Evolutionary conservation across 2,888 invertebrate species (phyloP).

Genomic region (Teleiodes luculella): DNA sequence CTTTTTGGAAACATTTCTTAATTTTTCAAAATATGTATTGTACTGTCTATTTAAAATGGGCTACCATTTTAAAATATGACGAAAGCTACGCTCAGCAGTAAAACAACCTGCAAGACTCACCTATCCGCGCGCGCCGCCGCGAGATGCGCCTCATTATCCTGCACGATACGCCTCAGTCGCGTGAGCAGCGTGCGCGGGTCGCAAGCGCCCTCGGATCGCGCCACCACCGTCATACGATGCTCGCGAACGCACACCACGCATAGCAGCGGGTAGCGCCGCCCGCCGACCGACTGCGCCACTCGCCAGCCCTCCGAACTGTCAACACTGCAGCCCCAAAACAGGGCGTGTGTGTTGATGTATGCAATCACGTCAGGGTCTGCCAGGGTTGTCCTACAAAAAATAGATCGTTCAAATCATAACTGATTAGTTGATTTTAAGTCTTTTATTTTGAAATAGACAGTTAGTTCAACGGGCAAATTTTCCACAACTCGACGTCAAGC

Average conservation of each 20-base stretch:
- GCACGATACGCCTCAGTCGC: slow-evolving; percentile 86
- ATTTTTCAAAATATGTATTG: too few species aligned
- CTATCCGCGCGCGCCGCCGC: slow-evolving; percentile 92
- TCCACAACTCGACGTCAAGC: too few species aligned
- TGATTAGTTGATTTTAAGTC: not conserved
- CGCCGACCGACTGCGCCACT: slow-evolving; percentile 92
- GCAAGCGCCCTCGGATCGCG: slow-evolving; percentile 91
- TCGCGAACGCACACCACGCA: slow-evolving; percentile 94
- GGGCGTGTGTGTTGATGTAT: slow-evolving; percentile 89
- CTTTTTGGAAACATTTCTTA: too few species aligned
- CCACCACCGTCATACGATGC: slow-evolving; percentile 95
- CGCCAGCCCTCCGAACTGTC: slow-evolving; percentile 94
- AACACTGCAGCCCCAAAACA: slow-evolving; percentile 97
- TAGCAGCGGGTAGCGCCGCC: slow-evolving; percentile 89
- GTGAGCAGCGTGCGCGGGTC: slow-evolving; percentile 84
- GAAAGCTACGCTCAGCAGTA: not conserved
- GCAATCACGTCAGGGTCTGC: slow-evolving; percentile 85
- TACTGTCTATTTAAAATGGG: too few species aligned
- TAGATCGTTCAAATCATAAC: not conserved
- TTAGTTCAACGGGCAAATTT: too few species aligned
- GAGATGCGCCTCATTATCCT: slow-evolving; percentile 92
- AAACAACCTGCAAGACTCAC: slow-evolving; percentile 53
- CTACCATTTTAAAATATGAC: too few species aligned
- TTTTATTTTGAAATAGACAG: too few species aligned
- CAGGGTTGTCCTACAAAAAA: slow-evolving; percentile 80